Evolutionary conservation across 2,113 vertebrate genomes (phyloP).

Genomic region (Burhinus bistriatus): DNA sequence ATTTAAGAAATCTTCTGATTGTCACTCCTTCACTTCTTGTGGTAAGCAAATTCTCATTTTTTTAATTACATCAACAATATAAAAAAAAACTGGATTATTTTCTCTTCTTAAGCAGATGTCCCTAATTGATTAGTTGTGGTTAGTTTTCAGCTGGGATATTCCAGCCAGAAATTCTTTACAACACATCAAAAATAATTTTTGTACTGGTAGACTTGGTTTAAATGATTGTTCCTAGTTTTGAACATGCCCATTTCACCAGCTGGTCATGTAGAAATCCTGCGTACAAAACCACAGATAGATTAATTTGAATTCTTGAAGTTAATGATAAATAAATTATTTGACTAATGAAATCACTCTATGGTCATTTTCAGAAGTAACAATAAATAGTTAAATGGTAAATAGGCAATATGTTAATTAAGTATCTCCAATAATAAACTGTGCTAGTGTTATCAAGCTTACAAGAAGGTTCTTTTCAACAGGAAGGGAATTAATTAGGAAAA

Average conservation of each 20-base stretch:
- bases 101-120: not conserved
- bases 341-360: not conserved
- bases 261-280: not conserved
- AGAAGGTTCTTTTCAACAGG: not conserved
- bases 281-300: not conserved
- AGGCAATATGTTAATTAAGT: not conserved
- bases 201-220: not conserved
- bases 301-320: conserved; percentile 9
- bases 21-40: not conserved
- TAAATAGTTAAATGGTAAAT: not conserved
- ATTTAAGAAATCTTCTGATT: not conserved
- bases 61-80: not conserved
- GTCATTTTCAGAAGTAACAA: not conserved
- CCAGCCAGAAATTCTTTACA: not conserved
- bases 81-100: not conserved
- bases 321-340: not conserved
- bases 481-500: not conserved
- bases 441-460: not conserved
- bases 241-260: not conserved
- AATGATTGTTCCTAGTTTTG: not conserved
- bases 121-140: not conserved
- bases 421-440: not conserved
- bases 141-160: not conserved
- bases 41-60: not conserved
- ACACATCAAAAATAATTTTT: not conserved